These are phyloP conservation scores for Polylopha cassiicola DNA, from an alignment of 2,888 invertebrate species.

Conservation along the genomic window DNA sequence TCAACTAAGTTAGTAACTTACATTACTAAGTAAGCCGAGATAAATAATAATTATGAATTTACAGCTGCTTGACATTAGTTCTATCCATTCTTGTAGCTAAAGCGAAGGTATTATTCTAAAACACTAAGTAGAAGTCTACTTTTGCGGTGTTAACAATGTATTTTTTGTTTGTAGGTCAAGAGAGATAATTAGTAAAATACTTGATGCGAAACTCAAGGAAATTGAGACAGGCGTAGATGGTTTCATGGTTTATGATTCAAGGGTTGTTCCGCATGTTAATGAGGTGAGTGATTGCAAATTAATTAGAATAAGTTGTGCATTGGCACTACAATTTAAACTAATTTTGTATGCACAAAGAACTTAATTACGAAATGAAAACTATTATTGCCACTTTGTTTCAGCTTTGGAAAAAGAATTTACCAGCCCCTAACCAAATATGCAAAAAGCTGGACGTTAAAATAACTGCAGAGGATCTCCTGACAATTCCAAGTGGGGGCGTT, in stretches of 20 bases:
- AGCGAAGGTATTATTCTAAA: too few species aligned
- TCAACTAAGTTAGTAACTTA: too few species aligned
- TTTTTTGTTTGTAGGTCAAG: constrained; percentile 48
- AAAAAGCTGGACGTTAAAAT: constrained; percentile 54
- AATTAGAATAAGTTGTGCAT: too few species aligned
- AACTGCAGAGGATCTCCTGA: constrained; percentile 68
- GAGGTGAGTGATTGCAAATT: too few species aligned
- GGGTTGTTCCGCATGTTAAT: constrained; percentile 77
- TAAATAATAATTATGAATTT: too few species aligned
- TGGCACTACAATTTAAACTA: too few species aligned
- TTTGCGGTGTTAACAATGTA: neutral
- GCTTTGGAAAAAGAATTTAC: constrained; percentile 71
- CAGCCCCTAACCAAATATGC: constrained; percentile 72
- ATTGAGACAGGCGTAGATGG: constrained; percentile 80
- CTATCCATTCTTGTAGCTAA: too few species aligned
- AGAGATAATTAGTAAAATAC: constrained; percentile 59
- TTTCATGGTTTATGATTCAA: constrained; percentile 82
- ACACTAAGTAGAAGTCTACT: too few species aligned
- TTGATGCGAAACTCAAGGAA: constrained; percentile 72
- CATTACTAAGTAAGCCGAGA: too few species aligned
- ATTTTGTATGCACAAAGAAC: too few species aligned
- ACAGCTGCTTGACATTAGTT: too few species aligned
- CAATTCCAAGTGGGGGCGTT: constrained; percentile 79
- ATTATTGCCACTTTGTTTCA: constrained; percentile 29
- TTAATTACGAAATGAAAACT: constrained; percentile 4